phyloP scores from a whole-genome alignment of 2,113 vertebrate species.

The Cyphomyrus discorhynchus region DNA sequence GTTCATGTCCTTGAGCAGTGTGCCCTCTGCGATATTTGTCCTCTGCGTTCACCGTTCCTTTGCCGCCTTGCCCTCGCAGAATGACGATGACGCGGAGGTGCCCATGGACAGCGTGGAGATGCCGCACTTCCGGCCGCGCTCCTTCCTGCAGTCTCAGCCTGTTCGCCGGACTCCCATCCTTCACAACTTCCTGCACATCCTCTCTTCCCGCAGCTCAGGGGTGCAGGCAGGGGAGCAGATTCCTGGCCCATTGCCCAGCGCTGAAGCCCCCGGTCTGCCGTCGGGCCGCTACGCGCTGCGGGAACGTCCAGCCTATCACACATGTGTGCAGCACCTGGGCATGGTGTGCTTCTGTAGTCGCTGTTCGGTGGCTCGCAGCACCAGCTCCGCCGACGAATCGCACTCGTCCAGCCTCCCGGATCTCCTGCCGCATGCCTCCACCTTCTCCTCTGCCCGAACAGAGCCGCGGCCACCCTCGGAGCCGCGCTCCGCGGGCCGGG shows the following conservation, averaged over 20 bases:
- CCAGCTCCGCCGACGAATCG: slow-evolving; percentile 65
- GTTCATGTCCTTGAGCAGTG: not conserved
- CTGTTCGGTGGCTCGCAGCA: slow-evolving; percentile 74
- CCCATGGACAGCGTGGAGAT: slow-evolving; percentile 93
- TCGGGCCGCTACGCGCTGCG: slow-evolving; percentile 76
- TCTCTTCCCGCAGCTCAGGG: slow-evolving; percentile 88
- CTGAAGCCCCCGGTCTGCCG: slow-evolving; percentile 70
- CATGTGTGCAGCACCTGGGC: slow-evolving; percentile 93
- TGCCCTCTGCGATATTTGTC: not conserved
- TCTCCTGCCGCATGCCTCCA: slow-evolving; percentile 68
- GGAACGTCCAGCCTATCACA: slow-evolving; percentile 75
- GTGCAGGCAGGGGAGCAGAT: slow-evolving; percentile 77
- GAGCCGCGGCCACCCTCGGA: slow-evolving; percentile 72
- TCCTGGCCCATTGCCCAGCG: slow-evolving; percentile 65
- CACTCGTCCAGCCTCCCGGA: slow-evolving; percentile 62
- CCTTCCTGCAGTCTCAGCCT: slow-evolving; percentile 87
- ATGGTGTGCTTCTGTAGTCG: slow-evolving; percentile 89
- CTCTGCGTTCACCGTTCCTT: not conserved
- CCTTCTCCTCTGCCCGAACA: slow-evolving; percentile 86
- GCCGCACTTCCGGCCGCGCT: slow-evolving; percentile 88
- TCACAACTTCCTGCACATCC: slow-evolving; percentile 98
- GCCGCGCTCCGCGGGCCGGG: slow-evolving; percentile 69
- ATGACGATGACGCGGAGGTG: slow-evolving; percentile 90
- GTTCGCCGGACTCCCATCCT: slow-evolving; percentile 94
- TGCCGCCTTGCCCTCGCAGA: slow-evolving; percentile 54